Conservation (phyloP, 2,113 vertebrate genomes). For the Myotis brandtii region DNA sequence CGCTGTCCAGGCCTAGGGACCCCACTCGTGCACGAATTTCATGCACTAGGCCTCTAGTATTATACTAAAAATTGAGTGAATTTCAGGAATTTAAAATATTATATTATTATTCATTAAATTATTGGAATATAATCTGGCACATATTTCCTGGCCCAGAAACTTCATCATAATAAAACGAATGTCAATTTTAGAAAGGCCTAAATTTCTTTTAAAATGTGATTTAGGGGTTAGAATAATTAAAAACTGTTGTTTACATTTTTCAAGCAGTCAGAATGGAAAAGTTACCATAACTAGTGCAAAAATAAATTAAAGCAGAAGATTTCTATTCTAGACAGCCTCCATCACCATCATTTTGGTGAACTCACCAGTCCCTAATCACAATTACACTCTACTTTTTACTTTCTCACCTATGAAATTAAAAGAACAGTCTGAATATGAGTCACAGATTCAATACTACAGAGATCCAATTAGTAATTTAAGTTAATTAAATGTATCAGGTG, state of each 20-base stretch:
- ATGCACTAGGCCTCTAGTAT: too few species aligned
- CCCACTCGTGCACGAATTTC: too few species aligned
- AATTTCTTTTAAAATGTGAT: neutral
- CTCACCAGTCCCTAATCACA: neutral
- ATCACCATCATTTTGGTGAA: neutral
- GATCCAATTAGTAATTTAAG: neutral
- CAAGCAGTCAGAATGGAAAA: neutral
- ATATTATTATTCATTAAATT: neutral
- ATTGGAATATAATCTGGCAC: neutral
- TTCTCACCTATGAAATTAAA: slow-evolving; percentile 52
- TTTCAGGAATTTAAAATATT: neutral
- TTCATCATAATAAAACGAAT: neutral
- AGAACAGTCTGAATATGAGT: neutral
- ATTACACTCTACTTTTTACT: slow-evolving; percentile 19
- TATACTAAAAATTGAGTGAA: neutral
- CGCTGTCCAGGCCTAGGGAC: too few species aligned
- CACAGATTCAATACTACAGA: neutral
- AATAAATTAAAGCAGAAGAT: neutral
- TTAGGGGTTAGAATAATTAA: neutral
- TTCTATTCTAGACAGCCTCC: neutral
- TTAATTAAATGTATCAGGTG: neutral
- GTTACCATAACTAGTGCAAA: neutral
- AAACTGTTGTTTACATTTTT: neutral
- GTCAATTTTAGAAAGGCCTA: neutral
- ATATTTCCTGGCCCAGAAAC: neutral